These are phyloP conservation scores for Motacilla tschutschensis DNA, from an alignment of 2,113 vertebrate genomes.

Conservation along the genomic window DNA sequence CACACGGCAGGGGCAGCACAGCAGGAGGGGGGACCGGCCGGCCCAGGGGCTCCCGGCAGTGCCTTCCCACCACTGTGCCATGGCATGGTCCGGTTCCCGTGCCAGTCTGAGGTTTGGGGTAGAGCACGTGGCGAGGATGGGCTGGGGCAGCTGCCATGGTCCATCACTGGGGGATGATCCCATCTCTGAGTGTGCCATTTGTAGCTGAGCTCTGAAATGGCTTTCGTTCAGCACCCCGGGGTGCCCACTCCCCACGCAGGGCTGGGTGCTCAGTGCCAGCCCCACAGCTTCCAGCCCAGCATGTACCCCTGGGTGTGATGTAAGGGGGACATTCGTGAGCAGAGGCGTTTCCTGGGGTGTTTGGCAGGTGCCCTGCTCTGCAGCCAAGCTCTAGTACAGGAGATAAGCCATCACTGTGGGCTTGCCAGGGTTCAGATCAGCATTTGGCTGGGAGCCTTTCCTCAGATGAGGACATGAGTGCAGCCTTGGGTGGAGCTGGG, in stretches of 20 bases:
- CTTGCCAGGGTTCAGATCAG: neutral
- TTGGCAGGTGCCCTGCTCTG: neutral
- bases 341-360: neutral
- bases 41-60: accelerated
- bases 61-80: accelerated
- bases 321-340: neutral
- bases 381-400: neutral
- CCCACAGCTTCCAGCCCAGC: neutral
- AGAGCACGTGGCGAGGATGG: accelerated
- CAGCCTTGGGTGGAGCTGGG: neutral
- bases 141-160: accelerated
- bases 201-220: neutral
- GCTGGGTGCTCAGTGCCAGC: neutral
- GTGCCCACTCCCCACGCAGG: accelerated
- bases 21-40: accelerated
- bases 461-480: accelerated
- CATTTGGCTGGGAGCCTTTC: neutral
- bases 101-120: neutral
- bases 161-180: accelerated
- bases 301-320: accelerated
- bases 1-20: neutral
- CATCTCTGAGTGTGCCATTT: accelerated
- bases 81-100: accelerated
- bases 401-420: neutral
- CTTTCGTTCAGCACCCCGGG: accelerated